A percentile compares a stretch with the other conserved stretches of the same genome.
Evolutionary conservation across 2,797 vertebrate genomes (phyloP).

Genomic region (Phrynocephalus vlangalii): DNA sequence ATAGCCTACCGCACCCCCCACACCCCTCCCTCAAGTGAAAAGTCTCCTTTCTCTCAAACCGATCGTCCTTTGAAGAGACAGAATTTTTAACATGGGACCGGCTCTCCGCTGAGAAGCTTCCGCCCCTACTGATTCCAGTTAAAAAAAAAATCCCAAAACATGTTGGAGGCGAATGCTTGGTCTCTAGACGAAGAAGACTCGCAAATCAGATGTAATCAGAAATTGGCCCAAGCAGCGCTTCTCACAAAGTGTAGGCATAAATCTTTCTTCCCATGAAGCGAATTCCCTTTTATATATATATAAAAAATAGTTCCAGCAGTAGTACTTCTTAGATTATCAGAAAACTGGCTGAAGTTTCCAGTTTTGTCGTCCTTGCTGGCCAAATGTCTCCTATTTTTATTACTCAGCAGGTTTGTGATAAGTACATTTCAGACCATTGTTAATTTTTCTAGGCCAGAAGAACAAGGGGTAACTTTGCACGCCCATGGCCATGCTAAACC

Average conservation of each 20-base stretch:
- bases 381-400: background rate
- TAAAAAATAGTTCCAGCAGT: conserved; percentile 33
- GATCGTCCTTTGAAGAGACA: background rate
- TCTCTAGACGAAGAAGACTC: background rate
- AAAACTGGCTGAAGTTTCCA: background rate
- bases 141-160: background rate
- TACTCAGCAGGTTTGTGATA: conserved; percentile 9
- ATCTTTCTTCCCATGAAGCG: conserved; percentile 6
- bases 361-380: background rate
- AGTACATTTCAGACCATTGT: background rate
- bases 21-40: background rate
- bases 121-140: background rate
- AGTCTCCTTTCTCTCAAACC: conserved; percentile 9
- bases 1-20: background rate
- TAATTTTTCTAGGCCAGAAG: conserved; percentile 29
- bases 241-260: background rate
- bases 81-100: background rate
- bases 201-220: background rate
- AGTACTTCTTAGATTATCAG: conserved; percentile 18
- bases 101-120: background rate
- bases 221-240: background rate
- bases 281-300: background rate
- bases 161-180: background rate
- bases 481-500: background rate
- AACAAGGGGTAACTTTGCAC: background rate